Base-by-base conservation (phyloP, 2,888 invertebrate genomes). In the Diadromus collaris region DNA sequence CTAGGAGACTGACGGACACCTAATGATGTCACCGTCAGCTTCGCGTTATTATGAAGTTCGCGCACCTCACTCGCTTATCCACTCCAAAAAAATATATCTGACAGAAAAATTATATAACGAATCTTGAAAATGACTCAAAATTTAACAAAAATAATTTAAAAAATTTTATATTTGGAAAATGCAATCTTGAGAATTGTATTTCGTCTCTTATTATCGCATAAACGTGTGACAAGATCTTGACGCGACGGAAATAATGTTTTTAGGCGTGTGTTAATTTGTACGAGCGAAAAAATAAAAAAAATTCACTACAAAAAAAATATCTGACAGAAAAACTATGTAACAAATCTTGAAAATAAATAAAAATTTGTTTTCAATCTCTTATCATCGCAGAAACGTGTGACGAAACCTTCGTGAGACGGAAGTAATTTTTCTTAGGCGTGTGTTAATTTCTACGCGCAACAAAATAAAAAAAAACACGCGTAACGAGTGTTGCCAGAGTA, bases 1-100 rank as follows among this genome's bases (percentile, higher is more conserved):
- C 34, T 32, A 32, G 32, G 56, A 56, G 19, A 34, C 9, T 32
- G 34, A 21, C 5, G 24, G 67, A 67, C 67, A 67, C 54, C 67
- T 41, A 38, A 67, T 54, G 48, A 65, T 65, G 48, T 16, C 24
- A 54, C 24, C 24, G 34, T 27, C 24, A 16, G 27, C 21, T 67
- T 21, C 34, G 67, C 38, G 38, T 51, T 51, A 1, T 38, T 38
- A 16, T 16, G 54, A 67, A 67, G 21, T 32, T 67, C 38, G 54
- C 34, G 34, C 38, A 67, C 38, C 51, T 67, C 46, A 7, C n/a
- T 1, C 19, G 19, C 0, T 46, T 46, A n/a, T 19, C 46, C 6
- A 9, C 19, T 19, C 2, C 46, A 19, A 46, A 46, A 46, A 46
- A 44, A 46, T n/a, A 41, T 41, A 41, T 4, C 16, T 16, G 38